phyloP scores from a whole-genome alignment of 2,888 invertebrate species.

The Penaeus monodon region DNA sequence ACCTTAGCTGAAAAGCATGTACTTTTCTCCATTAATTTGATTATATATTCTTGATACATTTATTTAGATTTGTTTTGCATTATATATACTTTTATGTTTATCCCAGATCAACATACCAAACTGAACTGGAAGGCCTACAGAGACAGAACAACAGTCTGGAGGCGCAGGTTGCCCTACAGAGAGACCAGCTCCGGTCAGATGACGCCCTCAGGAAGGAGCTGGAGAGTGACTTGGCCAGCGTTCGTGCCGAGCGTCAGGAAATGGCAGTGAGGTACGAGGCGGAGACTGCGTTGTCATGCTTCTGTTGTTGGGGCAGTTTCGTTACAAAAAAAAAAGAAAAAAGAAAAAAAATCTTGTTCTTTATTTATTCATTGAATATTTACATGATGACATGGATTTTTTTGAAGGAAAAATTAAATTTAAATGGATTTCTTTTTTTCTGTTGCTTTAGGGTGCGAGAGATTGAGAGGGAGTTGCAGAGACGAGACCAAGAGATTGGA shows the following conservation, averaged over 20 bases:
- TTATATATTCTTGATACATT: too few relatives aligned
- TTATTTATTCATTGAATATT: too few relatives aligned
- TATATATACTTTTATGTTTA: neutral
- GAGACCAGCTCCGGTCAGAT: slow-evolving; percentile 38
- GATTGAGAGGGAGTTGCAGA: slow-evolving; percentile 21
- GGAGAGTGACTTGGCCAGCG: slow-evolving; percentile 24
- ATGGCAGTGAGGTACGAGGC: slow-evolving; percentile 39
- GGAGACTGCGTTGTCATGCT: neutral
- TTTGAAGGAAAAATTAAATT: too few relatives aligned
- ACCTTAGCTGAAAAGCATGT: too few relatives aligned
- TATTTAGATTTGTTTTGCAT: neutral
- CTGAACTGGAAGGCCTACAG: slow-evolving; percentile 22
- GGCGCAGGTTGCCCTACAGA: slow-evolving; percentile 21
- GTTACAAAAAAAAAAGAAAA: neutral
- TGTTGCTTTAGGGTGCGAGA: slow-evolving; percentile 27
- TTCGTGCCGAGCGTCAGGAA: slow-evolving; percentile 41
- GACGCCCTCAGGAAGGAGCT: slow-evolving; percentile 35
- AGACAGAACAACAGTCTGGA: slow-evolving; percentile 28
- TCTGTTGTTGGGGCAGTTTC: neutral
- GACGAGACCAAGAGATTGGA: slow-evolving; percentile 5
- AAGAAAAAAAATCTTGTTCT: neutral
- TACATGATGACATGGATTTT: too few relatives aligned
- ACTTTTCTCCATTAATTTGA: too few relatives aligned
- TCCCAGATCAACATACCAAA: slow-evolving; percentile 15
- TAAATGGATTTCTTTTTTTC: too few relatives aligned